Conservation (phyloP, 2,888 invertebrate genomes). For the Leptinotarsa tumamoca region DNA sequence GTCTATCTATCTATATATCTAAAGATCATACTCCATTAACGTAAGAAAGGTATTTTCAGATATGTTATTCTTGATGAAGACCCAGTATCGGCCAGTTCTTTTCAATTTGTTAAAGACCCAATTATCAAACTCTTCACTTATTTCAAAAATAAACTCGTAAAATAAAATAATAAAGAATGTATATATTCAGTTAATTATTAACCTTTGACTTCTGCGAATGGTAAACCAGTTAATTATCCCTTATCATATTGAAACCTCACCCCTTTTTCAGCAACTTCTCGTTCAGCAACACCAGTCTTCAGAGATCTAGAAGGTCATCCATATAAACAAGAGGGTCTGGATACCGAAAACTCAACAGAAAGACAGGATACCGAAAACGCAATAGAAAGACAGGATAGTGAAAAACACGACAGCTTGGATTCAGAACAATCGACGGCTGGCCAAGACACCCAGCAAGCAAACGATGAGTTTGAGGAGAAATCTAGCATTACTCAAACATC, state of each 20-base stretch:
- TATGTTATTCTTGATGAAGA: too few relatives aligned
- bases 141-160: too few relatives aligned
- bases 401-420: background rate
- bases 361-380: constrained; percentile 6
- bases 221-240: background rate
- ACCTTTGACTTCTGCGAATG: too few relatives aligned
- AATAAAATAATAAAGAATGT: too few relatives aligned
- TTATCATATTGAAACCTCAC: background rate
- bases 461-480: background rate
- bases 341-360: constrained; percentile 7
- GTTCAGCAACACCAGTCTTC: background rate
- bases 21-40: too few relatives aligned
- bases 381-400: background rate
- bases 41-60: too few relatives aligned
- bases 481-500: background rate
- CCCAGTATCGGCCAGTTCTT: too few relatives aligned
- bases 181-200: too few relatives aligned
- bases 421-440: constrained; percentile 2
- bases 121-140: constrained; percentile 2
- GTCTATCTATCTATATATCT: too few relatives aligned
- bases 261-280: background rate
- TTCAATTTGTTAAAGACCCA: too few relatives aligned
- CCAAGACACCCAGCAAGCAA: background rate
- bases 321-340: background rate
- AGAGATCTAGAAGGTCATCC: background rate